Evolutionary conservation across 2,888 invertebrate species (phyloP), one percentile per base, ranked within the genome.

Genomic region (Sipha maydis): DNA sequence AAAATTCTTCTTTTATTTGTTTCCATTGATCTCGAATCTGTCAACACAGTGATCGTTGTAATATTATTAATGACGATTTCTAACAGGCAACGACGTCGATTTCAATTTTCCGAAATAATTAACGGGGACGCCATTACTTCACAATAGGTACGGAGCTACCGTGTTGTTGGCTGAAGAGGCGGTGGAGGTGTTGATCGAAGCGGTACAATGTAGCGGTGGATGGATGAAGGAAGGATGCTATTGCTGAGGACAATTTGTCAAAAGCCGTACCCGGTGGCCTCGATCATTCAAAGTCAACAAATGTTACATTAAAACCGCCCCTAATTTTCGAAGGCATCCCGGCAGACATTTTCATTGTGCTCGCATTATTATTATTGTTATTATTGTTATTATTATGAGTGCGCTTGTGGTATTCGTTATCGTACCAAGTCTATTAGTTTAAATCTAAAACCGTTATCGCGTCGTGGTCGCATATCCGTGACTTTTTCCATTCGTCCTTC

Each of bases 81-180:
- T 86, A 86, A 86, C 56, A 56, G 69, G 71, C 86, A 8, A 38
- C 79, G 56, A 86, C 79, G 71, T 86, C 79, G 80, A 86, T 86
- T 80, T 80, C 86, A 86, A 86, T 86, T 80, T 86, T 86, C 79
- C 17, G 79, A 86, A 86, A 86, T 80, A 86, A 86, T 86, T 86
- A 86, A 86, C 86, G 73, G 80, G 38, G 56, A 86, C 31, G 54
- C 80, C 73, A 73, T 86, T 79, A 80, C 38, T 38, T 41, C 31
- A 80, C 86, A 86, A 86, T 79, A 56, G 80, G 54, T 38, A 38
- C 11, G 21, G 38, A 73, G 80, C 77, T 28, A 69, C 48, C 48
- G 69, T 69, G 77, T 78, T 48, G 67, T 56, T 7, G 31, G 48
- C 17, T 8, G 67, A 9, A 14, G 76, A 25, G 25, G 76, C 1